phyloP scores from a whole-genome alignment of 2,797 vertebrate genomes.

The Acrocephalus scirpaceus region DNA sequence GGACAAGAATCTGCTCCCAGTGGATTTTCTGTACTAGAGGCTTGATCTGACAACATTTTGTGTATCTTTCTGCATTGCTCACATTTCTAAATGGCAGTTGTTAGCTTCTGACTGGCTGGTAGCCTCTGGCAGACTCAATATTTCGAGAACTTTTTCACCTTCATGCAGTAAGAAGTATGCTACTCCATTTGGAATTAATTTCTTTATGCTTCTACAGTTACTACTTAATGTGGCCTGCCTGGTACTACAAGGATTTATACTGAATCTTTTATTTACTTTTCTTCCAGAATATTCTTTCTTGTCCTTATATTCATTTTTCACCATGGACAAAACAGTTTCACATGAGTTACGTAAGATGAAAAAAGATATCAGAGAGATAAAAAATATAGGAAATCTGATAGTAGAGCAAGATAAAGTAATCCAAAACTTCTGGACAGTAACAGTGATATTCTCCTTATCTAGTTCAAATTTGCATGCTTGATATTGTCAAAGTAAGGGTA shows the following conservation, averaged over 20 bases:
- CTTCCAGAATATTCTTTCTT: neutral
- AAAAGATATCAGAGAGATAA: neutral
- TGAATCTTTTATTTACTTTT: conserved; percentile 2
- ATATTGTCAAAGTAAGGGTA: neutral
- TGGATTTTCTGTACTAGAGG: neutral
- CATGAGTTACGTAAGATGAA: neutral
- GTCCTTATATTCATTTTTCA: neutral
- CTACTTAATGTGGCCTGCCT: neutral
- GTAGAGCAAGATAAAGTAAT: neutral
- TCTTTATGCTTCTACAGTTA: neutral
- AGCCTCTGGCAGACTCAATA: neutral
- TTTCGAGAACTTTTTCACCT: neutral
- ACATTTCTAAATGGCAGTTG: neutral
- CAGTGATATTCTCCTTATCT: neutral
- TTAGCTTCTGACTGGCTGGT: neutral
- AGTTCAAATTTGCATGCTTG: neutral
- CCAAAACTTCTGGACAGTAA: neutral
- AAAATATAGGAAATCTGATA: neutral
- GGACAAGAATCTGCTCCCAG: neutral
- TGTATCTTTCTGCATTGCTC: neutral
- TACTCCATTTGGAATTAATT: neutral
- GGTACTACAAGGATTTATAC: neutral
- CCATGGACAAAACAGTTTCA: neutral
- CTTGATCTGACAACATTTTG: neutral
- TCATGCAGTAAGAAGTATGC: neutral